phyloP scores from a whole-genome alignment of 2,113 vertebrate species.

The Chloroceryle aenea region DNA sequence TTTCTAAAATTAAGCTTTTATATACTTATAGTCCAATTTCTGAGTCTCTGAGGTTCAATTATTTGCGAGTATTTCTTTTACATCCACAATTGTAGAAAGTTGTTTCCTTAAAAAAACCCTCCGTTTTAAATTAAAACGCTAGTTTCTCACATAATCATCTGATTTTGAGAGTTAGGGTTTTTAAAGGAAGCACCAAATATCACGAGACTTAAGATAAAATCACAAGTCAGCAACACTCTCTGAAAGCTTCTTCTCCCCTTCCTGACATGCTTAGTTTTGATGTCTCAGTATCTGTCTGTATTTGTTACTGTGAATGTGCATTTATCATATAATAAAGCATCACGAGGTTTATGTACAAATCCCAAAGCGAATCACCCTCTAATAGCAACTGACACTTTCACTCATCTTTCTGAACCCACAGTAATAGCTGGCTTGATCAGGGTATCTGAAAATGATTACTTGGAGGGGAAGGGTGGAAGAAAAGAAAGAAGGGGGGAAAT shows the following conservation, averaged over 20 bases:
- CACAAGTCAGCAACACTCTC: neutral
- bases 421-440: neutral
- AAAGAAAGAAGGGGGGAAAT: neutral
- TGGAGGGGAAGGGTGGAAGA: fast-evolving
- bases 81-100: neutral
- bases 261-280: slow-evolving; percentile 15
- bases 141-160: slow-evolving; percentile 24
- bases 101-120: neutral
- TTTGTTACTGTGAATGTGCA: neutral
- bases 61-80: neutral
- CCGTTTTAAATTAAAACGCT: neutral
- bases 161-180: neutral
- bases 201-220: neutral
- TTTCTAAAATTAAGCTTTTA: neutral
- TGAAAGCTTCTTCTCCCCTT: neutral
- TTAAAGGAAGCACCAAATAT: slow-evolving; percentile 28
- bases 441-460: neutral
- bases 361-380: neutral
- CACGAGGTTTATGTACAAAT: slow-evolving; percentile 5
- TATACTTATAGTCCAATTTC: neutral
- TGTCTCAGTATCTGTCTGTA: neutral
- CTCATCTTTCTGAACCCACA: neutral
- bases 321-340: neutral
- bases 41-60: neutral
- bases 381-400: neutral